Conservation (phyloP, 1,140 invertebrate species). For the Neodiprion pinetum region DNA sequence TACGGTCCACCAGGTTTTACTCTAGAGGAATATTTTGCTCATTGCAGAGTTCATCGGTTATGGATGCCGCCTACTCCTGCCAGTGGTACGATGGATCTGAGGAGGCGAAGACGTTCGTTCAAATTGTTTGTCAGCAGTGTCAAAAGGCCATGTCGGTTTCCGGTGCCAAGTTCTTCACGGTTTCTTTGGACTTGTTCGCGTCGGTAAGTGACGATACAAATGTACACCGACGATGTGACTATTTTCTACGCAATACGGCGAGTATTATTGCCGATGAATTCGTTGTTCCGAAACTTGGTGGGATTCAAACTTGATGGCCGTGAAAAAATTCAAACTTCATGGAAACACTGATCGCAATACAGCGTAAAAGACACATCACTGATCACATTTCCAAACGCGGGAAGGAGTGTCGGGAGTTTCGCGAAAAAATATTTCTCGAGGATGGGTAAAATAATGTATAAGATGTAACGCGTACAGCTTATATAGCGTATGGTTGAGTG, state of each 20-base stretch:
- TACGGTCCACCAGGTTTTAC: not conserved
- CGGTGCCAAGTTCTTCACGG: conserved; percentile 86
- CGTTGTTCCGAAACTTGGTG: not conserved
- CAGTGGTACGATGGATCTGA: conserved; percentile 89
- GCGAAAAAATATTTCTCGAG: too few relatives aligned
- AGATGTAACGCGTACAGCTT: too few relatives aligned
- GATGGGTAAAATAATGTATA: too few relatives aligned
- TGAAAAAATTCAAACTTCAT: too few relatives aligned
- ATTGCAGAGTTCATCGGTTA: conserved; percentile 81
- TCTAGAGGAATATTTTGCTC: conserved; percentile 12
- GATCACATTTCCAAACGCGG: too few relatives aligned
- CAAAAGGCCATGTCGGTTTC: conserved; percentile 87
- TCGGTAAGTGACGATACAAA: conserved; percentile 68
- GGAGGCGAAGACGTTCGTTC: conserved; percentile 86
- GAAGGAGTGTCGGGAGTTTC: too few relatives aligned
- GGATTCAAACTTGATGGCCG: not conserved
- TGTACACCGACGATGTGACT: not conserved
- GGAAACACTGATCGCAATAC: too few relatives aligned
- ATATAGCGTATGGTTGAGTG: too few relatives aligned
- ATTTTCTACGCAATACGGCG: not conserved
- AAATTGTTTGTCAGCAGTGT: conserved; percentile 89
- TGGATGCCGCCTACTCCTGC: conserved; percentile 87
- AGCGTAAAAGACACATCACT: too few relatives aligned
- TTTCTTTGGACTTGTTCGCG: conserved; percentile 84
- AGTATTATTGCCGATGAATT: not conserved